Base-by-base conservation (phyloP, 2,113 vertebrate species). In the Thunnus thynnus region DNA sequence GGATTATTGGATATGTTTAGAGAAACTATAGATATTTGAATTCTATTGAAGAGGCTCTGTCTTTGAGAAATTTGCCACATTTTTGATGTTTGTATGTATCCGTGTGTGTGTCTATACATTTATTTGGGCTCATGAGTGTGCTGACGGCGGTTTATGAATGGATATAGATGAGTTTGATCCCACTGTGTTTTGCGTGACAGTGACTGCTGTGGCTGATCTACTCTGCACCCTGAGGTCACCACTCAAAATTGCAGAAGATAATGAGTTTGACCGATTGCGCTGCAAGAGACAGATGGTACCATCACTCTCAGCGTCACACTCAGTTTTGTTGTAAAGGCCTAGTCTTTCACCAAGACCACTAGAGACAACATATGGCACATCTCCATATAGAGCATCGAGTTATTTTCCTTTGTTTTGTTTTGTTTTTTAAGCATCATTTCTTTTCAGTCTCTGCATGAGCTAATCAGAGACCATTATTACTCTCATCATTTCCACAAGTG, bases 231-330 rank as follows among this genome's bases (percentile, higher is more conserved):
- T 63, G 46, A 74, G 62, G 78, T 82, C 78, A 60, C 30, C 9
- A 11, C 27, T 64, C 52, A 71, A 51, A 74, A 79, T 50, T 67
- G 30, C 66, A 55, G 20, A 64, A 73, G 78, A 84, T 88, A 76
- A 86, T 82, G 65, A 65, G 5, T 82, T 64, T 82, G 76, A 79
- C 51, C 20, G 13, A 57, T 30, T 61, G 69, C 50, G 41, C 48
- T 32, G 27, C 65, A 54, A 13, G 18, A 60, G 73, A 81, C 70
- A 81, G 66, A 85, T 81, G 85, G 73, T 55, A 12, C 36, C 27
- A 52, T 68, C 41, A 30, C 25, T 32, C 55, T 51, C 22, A 63
- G 51, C 17, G 0, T 78, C 20, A 20, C 50, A 61, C 55, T 68
- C 52, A 65, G 47, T 50, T 16, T 57, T 20, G 57, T 54, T 57